phyloP scores from a whole-genome alignment of 2,888 invertebrate species.

The Parapristionchus giblindavisi region DNA sequence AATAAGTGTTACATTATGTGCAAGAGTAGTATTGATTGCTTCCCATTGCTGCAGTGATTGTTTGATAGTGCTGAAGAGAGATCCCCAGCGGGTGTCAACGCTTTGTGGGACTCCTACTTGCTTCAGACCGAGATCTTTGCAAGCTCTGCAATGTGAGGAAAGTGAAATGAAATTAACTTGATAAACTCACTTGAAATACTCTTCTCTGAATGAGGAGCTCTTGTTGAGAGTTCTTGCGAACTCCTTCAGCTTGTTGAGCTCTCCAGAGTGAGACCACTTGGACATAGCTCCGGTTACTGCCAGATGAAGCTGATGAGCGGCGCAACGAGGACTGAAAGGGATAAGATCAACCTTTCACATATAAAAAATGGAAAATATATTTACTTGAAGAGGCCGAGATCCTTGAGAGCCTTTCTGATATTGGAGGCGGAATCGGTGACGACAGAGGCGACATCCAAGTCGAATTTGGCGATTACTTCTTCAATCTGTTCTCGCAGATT shows the following conservation, averaged over 20 bases:
- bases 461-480: not conserved
- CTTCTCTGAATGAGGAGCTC: not conserved
- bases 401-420: conserved; percentile 10
- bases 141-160: not conserved
- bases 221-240: not conserved
- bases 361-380: not conserved
- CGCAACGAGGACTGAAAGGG: not conserved
- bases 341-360: too few species aligned
- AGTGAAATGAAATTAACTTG: too few species aligned
- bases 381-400: conserved; percentile 6
- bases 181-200: conserved; percentile 6
- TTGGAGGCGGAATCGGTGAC: conserved; percentile 10
- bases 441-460: conserved; percentile 4
- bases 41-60: not conserved
- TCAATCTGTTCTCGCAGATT: not conserved
- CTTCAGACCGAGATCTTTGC: not conserved
- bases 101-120: not conserved
- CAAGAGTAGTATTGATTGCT: not conserved
- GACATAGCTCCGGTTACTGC: not conserved
- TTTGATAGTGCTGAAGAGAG: not conserved
- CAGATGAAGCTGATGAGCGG: conserved; percentile 13
- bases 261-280: not conserved
- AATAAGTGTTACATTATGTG: not conserved
- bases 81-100: not conserved
- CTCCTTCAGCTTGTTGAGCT: not conserved